phyloP scores from a whole-genome alignment of 2,113 vertebrate species.

The Hassar affinis region DNA sequence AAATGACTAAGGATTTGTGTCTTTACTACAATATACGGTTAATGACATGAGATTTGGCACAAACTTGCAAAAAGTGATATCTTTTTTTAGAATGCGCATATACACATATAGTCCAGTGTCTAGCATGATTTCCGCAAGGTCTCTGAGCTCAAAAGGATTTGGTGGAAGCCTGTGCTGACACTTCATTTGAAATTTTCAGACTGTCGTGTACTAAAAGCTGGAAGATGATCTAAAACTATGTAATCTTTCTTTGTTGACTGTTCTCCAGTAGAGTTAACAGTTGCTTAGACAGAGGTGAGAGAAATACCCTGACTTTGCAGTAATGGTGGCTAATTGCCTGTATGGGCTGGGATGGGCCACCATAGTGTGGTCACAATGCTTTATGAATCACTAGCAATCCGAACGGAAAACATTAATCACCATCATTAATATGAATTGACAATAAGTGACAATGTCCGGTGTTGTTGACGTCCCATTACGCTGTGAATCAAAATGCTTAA shows the following conservation, averaged over 20 bases:
- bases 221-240: conserved; percentile 9
- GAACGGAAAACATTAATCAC: conserved; percentile 53
- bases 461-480: background rate
- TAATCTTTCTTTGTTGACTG: background rate
- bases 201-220: background rate
- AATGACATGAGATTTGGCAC: background rate
- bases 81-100: background rate
- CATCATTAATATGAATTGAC: background rate
- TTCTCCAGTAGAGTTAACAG: conserved; percentile 1
- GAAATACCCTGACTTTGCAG: conserved; percentile 51
- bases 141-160: background rate
- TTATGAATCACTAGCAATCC: conserved; percentile 56
- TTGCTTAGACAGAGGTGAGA: conserved; percentile 38
- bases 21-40: background rate
- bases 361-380: conserved; percentile 31
- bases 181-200: background rate
- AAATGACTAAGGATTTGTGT: background rate
- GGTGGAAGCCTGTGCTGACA: background rate
- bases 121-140: background rate
- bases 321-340: conserved; percentile 17
- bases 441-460: background rate
- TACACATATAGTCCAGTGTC: background rate
- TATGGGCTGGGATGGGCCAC: conserved; percentile 27
- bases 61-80: background rate
- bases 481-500: background rate